phyloP scores from a whole-genome alignment of 92 coral and sea anemone species.

The Epizoanthus ramosus region DNA sequence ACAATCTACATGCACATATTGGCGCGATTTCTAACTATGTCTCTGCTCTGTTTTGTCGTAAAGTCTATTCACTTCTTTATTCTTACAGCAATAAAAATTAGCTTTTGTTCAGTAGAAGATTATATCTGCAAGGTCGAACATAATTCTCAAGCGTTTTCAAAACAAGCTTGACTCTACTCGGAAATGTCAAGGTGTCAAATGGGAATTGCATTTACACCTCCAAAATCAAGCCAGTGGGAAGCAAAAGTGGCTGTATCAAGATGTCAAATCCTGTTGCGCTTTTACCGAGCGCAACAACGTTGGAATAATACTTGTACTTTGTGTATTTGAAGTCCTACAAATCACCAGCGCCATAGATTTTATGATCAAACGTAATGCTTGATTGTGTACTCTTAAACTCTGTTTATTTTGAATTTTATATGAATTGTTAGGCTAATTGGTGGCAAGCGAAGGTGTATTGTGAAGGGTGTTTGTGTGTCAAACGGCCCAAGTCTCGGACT shows the following conservation, averaged over 20 bases:
- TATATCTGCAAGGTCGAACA: not conserved
- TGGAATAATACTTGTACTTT: not conserved
- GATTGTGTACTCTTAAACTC: slow-evolving; percentile 14
- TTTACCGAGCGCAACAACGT: not conserved
- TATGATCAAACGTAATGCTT: not conserved
- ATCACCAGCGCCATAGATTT: not conserved
- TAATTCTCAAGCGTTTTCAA: not conserved
- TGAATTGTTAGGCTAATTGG: not conserved
- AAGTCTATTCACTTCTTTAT: not conserved
- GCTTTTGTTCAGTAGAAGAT: not conserved
- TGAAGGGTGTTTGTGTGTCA: not conserved
- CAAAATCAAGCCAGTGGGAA: not conserved
- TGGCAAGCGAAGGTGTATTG: slow-evolving; percentile 21
- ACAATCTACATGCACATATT: too few species aligned
- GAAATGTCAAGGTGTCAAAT: slow-evolving; percentile 39
- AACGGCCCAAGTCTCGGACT: too few species aligned
- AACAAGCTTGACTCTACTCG: slow-evolving; percentile 4
- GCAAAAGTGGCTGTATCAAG: not conserved
- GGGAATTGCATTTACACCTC: slow-evolving; percentile 29
- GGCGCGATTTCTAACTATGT: too few species aligned
- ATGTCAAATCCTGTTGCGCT: not conserved
- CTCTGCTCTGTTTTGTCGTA: too few species aligned
- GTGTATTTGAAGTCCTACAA: not conserved
- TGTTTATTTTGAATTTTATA: not conserved
- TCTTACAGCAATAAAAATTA: not conserved